Evolutionary conservation across 2,113 vertebrate species (phyloP), one percentile per base, ranked within the genome.

Genomic region (Myrmophylax atrothorax): DNA sequence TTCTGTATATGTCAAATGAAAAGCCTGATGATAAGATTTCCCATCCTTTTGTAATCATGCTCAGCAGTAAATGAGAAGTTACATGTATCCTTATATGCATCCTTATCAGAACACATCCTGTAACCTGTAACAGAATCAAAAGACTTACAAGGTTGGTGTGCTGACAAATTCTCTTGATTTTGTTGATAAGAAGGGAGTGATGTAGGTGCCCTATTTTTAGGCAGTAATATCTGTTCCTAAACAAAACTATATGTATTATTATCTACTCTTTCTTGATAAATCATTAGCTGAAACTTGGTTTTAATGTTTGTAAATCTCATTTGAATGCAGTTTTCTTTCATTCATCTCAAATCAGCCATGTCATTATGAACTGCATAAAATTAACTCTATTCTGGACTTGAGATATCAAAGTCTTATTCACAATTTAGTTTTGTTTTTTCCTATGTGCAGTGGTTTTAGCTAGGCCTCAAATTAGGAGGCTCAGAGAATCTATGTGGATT

Each of bases 261-360:
- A 49, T 63, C 20, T 93, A 22, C 4, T 91, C 7, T 75, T 72
- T 5, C 14, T 44, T 76, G 5, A 52, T 68, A 90, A 84, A 58
- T 18, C 8, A 52, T 33, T 56, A 50, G 53, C n/a, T 37, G 67
- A 90, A 69, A 23, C 11, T 89, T 84, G 15, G 15, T 3, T 91
- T 93, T 58, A 72, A 38, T 29, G 0, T 68, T 47, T 77, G 18
- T 35, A 76, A 74, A 64, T 76, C n/a, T 81, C 18, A 74, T 89
- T 75, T 94, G 6, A 89, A 80, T 31, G 58, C 64, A 44, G 10
- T 22, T 93, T 94, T 66, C n/a, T 90, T 94, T 83, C 42, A 31
- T 19, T 66, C 5, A 15, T 91, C 10, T 53, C 31, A 72, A 64
- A 78, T 4, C 20, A 74, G 9, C 8, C 72, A 44, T 49, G 47